Evolutionary conservation across 64 coral and sea anemone species (phyloP), one percentile per base, ranked within the genome.

Genomic region (Cladopsammia gracilis): DNA sequence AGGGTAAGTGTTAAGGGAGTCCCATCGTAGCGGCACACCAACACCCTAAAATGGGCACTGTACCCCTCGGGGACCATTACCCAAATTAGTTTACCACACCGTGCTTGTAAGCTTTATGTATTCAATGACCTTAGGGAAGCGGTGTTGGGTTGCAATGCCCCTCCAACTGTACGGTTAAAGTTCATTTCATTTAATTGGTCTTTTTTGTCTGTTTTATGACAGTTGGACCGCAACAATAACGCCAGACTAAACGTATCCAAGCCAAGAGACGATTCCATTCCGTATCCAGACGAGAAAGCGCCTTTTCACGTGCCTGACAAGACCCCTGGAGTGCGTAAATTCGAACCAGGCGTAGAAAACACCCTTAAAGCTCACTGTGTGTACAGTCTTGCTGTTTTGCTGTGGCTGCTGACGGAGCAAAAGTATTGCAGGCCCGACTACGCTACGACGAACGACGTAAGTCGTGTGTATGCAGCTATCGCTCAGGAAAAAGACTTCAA

Each of bases 201-300:
- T 43, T 23, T 73, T 54, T 19, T 82, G 3, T n/a, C 11, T 89
- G 5, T 88, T 74, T 73, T 58, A 68, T 45, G 19, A 26, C 25
- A 94, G 85, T 52, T 94, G 4, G 92, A 94, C 34, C 7, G 6
- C 13, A 8, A 44, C 11, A 0, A 51, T 4, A 60, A 73, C 0
- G 86, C 75, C 58, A 81, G 61, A 16, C 46, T 94, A 56, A 89
- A 94, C 66, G 82, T 94, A 10, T 82, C 62, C 18, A 94, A 94
- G 47, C 92, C 92, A 48, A 86, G 92, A 52, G 86, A 94, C 79
- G 92, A 94, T 64, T 59, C 68, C 22, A 77, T 94, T 20, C 61
- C 20, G 49, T 94, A 94, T 87, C 92, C 85, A 15, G 92, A 94
- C 68, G 67, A 83, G 9, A 12, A 26, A 24, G 76, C 92, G 9